These are phyloP conservation scores for Gambusia yucatana DNA, from an alignment of 2,797 vertebrate genomes.

Conservation along the genomic window DNA sequence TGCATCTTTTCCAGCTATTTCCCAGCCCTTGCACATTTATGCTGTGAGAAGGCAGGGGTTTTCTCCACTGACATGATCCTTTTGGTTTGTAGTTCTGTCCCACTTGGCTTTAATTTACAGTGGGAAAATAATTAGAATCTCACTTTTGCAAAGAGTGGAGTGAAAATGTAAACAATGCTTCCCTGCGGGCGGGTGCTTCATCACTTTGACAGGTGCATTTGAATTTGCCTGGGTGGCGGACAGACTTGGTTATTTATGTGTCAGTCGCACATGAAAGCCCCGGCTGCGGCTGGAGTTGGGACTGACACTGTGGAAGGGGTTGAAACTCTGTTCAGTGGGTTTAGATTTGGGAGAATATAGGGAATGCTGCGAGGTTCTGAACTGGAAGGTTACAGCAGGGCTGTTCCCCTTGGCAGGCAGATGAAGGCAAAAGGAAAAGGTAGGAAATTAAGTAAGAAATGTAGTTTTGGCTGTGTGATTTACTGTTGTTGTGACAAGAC, in stretches of 20 bases:
- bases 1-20: conserved; percentile 28
- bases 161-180: conserved; percentile 99
- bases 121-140: conserved; percentile 99
- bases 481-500: conserved; percentile 1
- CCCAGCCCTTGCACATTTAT: conserved; percentile 28
- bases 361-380: conserved; percentile 33
- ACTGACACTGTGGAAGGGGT: conserved; percentile 48
- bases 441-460: conserved; percentile 1
- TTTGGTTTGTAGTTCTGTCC: conserved; percentile 87
- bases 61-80: conserved; percentile 69
- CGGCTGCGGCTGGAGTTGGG: conserved; percentile 71
- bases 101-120: conserved; percentile 99
- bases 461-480: conserved; percentile 11
- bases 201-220: conserved; percentile 99
- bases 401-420: conserved; percentile 4
- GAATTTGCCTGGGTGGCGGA: conserved; percentile 99
- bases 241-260: conserved; percentile 99
- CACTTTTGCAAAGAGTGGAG: conserved; percentile 98
- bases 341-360: conserved; percentile 28
- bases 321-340: conserved; percentile 48
- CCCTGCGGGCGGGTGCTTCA: conserved; percentile 99
- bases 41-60: conserved; percentile 36
- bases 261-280: conserved; percentile 91
- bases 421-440: not conserved
- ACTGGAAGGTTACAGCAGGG: conserved; percentile 5